These are phyloP conservation scores for Trachurus trachurus DNA, from an alignment of 2,797 vertebrate species.

Conservation along the genomic window DNA sequence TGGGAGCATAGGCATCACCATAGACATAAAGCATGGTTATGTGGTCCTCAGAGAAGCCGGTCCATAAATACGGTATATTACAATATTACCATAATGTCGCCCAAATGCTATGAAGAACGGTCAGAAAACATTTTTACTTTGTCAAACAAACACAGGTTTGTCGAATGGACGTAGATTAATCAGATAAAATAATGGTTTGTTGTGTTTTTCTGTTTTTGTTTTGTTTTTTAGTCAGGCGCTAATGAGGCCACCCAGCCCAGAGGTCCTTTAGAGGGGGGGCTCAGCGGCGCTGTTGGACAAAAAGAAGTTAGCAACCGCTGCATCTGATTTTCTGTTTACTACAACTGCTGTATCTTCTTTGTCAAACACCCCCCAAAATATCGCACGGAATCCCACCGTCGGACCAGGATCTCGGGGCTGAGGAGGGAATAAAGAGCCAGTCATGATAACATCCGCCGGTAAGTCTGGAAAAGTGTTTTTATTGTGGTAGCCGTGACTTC, in stretches of 20 bases:
- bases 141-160: rapidly evolving
- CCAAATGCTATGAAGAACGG: rapidly evolving
- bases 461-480: slow-evolving; percentile 50
- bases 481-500: slow-evolving; percentile 46
- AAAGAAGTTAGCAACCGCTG: slow-evolving; percentile 68
- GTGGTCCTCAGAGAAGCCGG: slow-evolving; percentile 19
- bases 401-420: slow-evolving; percentile 36
- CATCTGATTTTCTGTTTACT: neutral
- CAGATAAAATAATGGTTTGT: neutral
- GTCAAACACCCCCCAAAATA: neutral
- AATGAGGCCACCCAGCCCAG: neutral
- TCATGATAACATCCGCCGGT: slow-evolving; percentile 91
- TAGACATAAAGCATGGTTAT: no score
- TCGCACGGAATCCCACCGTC: slow-evolving; percentile 2
- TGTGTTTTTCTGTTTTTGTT: no score
- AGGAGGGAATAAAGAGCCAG: slow-evolving; percentile 60
- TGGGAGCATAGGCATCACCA: no score
- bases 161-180: rapidly evolving
- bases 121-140: rapidly evolving
- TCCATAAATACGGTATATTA: slow-evolving; percentile 5
- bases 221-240: slow-evolving; percentile 68
- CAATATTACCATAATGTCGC: rapidly evolving
- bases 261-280: slow-evolving; percentile 64
- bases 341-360: neutral
- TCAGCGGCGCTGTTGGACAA: slow-evolving; percentile 60